Evolutionary conservation across 2,888 invertebrate species (phyloP), one percentile per base, ranked within the genome.

Genomic region (Pherbina coryleti): DNA sequence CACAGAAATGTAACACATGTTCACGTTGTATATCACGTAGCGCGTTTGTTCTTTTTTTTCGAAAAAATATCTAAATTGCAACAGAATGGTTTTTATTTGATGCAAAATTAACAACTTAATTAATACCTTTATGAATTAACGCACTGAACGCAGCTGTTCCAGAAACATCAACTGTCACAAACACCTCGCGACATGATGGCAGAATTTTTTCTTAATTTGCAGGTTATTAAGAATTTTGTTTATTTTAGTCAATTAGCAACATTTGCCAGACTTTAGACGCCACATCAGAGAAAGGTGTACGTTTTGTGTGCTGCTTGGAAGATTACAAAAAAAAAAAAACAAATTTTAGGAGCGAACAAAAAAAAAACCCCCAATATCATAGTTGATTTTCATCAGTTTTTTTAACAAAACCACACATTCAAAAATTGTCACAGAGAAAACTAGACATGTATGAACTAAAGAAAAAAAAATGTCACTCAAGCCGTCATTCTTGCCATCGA

Each of bases 91-190:
- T 34, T 31, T 22, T 22, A 69, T 14, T 37, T 49, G 69, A 86
- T 87, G 86, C 85, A 86, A 86, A 87, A 87, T 87, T 88, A 87
- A 87, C 88, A 88, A 87, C 87, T 87, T 88, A 87, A 87, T 87
- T 87, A 87, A 88, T 88, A 85, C 84, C 83, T 85, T 82, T 84
- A 79, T 79, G 80, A 77, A 76, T 72, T 76, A 67, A 69, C 66
- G 64, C 77, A 78, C 77, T 77, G 57, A 70, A 73, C 78, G 81
- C 86, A 86, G 86, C 86, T 87, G 86, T 83, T 83, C 81, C 82
- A 77, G 79, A 82, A 82, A 77, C 77, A 69, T 83, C 80, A 82
- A 49, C 53, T 62, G 77, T 66, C 77, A 62, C 53, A 73, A 69
- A 69, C 44, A 69, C 69, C 69, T 69, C 14, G 62, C 22, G 14